phyloP scores from a whole-genome alignment of 2,113 vertebrate genomes.

The Numenius arquata region DNA sequence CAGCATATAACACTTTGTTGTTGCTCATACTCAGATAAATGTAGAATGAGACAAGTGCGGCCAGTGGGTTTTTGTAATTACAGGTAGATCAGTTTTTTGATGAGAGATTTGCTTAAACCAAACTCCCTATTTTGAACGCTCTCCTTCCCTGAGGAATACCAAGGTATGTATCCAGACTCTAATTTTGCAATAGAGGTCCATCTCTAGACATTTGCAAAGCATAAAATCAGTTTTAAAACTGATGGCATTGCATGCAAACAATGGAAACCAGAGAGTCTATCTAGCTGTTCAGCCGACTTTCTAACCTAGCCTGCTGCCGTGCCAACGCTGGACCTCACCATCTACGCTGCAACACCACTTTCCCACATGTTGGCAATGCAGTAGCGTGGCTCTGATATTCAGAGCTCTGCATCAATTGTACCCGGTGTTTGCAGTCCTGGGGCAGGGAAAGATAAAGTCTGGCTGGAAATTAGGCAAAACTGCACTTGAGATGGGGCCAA shows the following conservation, averaged over 20 bases:
- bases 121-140: neutral
- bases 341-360: neutral
- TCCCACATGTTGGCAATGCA: neutral
- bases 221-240: neutral
- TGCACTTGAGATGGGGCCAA: neutral
- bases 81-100: neutral
- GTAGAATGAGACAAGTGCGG: neutral
- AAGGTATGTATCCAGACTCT: neutral
- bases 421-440: conserved; percentile 4
- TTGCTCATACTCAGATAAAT: neutral
- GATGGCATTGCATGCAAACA: neutral
- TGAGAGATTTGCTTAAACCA: neutral
- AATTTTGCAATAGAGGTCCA: neutral
- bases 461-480: neutral
- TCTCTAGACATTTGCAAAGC: neutral
- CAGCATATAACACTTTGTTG: neutral
- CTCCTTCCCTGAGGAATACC: neutral
- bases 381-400: neutral
- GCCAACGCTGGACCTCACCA: neutral
- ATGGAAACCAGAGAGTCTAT: neutral
- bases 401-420: conserved; percentile 16
- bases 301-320: neutral
- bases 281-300: neutral
- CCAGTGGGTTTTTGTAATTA: neutral
- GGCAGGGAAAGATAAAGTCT: neutral